phyloP scores from a whole-genome alignment of 2,888 invertebrate species.

The Nysson spinosus region DNA sequence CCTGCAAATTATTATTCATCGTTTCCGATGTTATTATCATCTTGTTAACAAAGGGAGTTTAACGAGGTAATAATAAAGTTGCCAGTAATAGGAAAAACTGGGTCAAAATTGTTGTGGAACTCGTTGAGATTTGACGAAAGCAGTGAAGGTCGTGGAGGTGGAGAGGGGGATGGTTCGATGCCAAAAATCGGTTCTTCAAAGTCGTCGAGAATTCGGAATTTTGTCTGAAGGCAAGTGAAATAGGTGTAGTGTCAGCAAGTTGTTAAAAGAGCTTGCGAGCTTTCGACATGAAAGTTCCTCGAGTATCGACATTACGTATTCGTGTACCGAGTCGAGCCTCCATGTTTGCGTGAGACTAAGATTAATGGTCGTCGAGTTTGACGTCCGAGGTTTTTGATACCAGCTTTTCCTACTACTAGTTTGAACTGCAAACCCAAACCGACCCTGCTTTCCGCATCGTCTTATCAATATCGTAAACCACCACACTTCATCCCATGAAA shows the following conservation, averaged over 20 bases:
- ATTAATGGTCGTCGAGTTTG: constrained; percentile 63
- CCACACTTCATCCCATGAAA: not conserved
- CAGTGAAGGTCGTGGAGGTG: not conserved
- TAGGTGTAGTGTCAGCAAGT: constrained; percentile 23
- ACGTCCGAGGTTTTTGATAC: constrained; percentile 58
- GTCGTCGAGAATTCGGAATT: not conserved
- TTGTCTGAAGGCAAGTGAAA: constrained; percentile 1
- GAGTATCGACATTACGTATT: constrained; percentile 39
- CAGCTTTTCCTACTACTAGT: constrained; percentile 23
- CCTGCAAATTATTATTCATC: too few species aligned
- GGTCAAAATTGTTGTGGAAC: not conserved
- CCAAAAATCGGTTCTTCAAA: not conserved
- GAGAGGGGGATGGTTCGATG: not conserved
- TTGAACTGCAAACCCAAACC: constrained; percentile 13
- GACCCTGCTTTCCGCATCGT: not conserved
- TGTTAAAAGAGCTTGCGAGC: constrained; percentile 24
- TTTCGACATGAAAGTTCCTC: constrained; percentile 28
- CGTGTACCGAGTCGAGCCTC: constrained; percentile 56
- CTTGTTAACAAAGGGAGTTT: too few species aligned
- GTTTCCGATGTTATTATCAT: too few species aligned
- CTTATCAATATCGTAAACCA: not conserved
- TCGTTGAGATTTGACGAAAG: not conserved
- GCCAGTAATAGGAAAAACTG: not conserved
- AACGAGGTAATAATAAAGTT: too few species aligned
- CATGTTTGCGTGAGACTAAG: constrained; percentile 63